Conservation (phyloP, 2,888 invertebrate genomes). For the Acanthosepion pharaonis region DNA sequence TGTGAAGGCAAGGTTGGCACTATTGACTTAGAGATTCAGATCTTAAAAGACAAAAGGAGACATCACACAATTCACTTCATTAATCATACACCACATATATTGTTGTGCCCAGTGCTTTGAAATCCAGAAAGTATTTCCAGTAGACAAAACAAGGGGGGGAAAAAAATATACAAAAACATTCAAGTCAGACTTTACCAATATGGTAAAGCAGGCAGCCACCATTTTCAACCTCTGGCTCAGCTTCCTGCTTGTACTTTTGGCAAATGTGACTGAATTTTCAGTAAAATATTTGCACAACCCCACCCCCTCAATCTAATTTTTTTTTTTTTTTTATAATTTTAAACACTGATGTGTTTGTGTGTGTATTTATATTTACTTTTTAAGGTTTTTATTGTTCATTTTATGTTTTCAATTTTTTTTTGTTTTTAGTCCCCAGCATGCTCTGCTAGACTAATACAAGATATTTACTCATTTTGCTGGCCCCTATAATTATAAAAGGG, state of each 20-base stretch:
- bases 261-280: neutral
- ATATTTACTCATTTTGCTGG: conserved; percentile 44
- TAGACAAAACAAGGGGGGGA: neutral
- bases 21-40: conserved; percentile 34
- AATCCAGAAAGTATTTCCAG: neutral
- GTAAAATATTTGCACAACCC: conserved; percentile 3
- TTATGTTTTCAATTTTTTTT: neutral
- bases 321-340: neutral
- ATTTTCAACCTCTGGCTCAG: neutral
- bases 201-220: neutral
- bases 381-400: neutral
- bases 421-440: neutral
- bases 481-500: conserved; percentile 12
- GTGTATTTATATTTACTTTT: neutral
- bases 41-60: neutral
- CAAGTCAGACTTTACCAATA: neutral
- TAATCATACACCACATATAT: conserved; percentile 22
- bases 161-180: neutral
- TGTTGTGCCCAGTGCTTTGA: conserved; percentile 33
- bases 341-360: neutral
- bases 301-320: neutral
- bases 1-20: conserved; percentile 45
- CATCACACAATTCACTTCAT: conserved; percentile 6
- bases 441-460: conserved; percentile 41
- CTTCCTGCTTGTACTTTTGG: neutral